A percentile compares a stretch with the other conserved stretches of the same genome.
phyloP scores from a whole-genome alignment of 2,888 invertebrate genomes.

The Tuberolachnus salignus region DNA sequence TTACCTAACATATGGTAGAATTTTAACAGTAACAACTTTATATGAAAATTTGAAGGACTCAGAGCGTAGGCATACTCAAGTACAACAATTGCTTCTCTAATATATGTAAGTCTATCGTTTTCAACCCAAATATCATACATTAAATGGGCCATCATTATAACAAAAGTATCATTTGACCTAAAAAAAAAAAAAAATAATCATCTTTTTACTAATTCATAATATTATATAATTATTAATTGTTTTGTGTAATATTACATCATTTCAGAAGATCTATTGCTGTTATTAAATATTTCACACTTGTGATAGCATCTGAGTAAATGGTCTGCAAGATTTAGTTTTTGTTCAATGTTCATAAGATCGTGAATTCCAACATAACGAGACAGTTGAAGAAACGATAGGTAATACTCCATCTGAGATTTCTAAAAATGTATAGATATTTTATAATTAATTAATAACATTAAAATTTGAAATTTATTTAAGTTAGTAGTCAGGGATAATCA shows the following conservation, averaged over 20 bases:
- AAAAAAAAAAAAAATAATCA: conserved; percentile 59
- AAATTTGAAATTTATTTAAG: too few relatives aligned
- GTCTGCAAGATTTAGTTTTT: conserved; percentile 68
- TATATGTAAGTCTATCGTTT: conserved; percentile 63
- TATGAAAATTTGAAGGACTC: conserved; percentile 88
- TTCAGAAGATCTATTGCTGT: conserved; percentile 63
- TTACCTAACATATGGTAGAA: conserved; percentile 78
- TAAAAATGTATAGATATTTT: conserved; percentile 57
- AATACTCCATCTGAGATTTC: conserved; percentile 78
- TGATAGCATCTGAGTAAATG: conserved; percentile 73
- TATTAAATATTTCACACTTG: conserved; percentile 65
- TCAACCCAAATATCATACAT: conserved; percentile 68
- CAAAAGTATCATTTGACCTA: conserved; percentile 74
- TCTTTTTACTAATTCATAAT: background rate
- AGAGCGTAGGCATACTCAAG: conserved; percentile 76
- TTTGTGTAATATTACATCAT: conserved; percentile 52
- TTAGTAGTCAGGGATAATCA: too few relatives aligned
- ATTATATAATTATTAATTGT: background rate
- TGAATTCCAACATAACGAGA: conserved; percentile 75
- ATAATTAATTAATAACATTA: background rate
- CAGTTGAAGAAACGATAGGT: conserved; percentile 78
- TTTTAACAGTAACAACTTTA: conserved; percentile 81
- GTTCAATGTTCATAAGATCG: conserved; percentile 66
- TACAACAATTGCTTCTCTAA: conserved; percentile 71
- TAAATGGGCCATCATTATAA: conserved; percentile 77